These are phyloP conservation scores for Cantharis flavilabris DNA, from an alignment of 2,888 invertebrate genomes.

Conservation along the genomic window DNA sequence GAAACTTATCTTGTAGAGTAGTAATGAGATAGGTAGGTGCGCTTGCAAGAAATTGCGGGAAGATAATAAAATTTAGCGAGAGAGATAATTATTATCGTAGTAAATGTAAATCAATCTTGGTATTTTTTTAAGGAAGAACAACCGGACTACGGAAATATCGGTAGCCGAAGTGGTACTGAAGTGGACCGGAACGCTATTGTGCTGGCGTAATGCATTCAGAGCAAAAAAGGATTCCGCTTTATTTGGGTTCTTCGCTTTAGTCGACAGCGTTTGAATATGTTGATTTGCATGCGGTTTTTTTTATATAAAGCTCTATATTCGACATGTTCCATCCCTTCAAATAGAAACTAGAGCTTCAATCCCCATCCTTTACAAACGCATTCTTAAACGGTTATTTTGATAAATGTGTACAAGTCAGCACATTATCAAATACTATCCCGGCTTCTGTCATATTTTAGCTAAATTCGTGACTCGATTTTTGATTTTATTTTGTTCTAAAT, in stretches of 20 bases:
- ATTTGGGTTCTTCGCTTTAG: constrained; percentile 32
- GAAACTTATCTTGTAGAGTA: neutral
- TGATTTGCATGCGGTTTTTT: constrained; percentile 40
- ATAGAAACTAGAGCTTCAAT: constrained; percentile 32
- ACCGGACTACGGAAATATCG: constrained; percentile 32
- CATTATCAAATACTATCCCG: constrained; percentile 49
- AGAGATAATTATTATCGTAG: neutral
- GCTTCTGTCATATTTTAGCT: constrained; percentile 42
- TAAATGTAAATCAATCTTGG: neutral
- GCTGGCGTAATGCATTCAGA: constrained; percentile 21
- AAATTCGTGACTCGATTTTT: constrained; percentile 45
- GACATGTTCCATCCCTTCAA: constrained; percentile 33
- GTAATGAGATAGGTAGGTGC: neutral
- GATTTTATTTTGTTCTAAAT: constrained; percentile 39
- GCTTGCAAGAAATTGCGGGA: neutral
- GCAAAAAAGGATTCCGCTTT: constrained; percentile 34
- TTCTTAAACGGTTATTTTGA: constrained; percentile 41
- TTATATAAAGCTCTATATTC: constrained; percentile 29
- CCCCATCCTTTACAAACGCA: constrained; percentile 31
- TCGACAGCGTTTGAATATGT: constrained; percentile 41
- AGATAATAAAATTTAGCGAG: too few species aligned
- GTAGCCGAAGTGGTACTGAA: constrained; percentile 27
- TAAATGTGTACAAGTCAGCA: constrained; percentile 48
- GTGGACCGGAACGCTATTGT: constrained; percentile 32
- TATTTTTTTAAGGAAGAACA: constrained; percentile 17